Base-by-base conservation (phyloP, 1,140 invertebrate genomes). In the Ceratitis capitata region DNA sequence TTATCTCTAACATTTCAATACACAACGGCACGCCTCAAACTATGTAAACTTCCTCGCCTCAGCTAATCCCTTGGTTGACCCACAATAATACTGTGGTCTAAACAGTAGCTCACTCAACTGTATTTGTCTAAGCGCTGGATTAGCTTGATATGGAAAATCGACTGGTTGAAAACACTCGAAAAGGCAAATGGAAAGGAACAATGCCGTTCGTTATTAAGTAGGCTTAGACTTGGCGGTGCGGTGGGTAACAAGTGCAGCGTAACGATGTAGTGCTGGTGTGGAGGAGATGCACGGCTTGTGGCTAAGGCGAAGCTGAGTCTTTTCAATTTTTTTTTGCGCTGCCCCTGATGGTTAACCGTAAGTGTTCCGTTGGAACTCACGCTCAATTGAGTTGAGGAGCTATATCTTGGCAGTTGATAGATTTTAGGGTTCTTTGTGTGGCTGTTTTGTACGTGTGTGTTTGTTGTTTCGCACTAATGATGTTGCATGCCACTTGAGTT, bases 81-180 rank as follows among this genome's bases (percentile, higher is more conserved):
- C 39, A 32, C 69, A 47, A 45, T n/a, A n/a, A n/a, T n/a, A 39
- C 19, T 78, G 69, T 23, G 39, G 39, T 45, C 45, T 78, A 45
- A 45, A 78, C 69, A 78, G 69, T 78, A 78, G 69, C 39, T 78
- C 69, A 42, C n/a, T n/a, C n/a, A n/a, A n/a, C n/a, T n/a, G n/a
- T n/a, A n/a, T n/a, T n/a, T n/a, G 69, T 19, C 69, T 39, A 39
- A 19, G 42, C 69, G 26, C 39, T 26, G 69, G 42, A 35, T 47
- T 47, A 78, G 69, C 69, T 23, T n/a, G n/a, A 39, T 78, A 45
- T 39, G 69, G 23, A 23, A 39, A 78, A 78, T 47, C 42, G 69
- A 45, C n/a, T 78, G 19, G 39, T 78, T 78, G 69, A 78, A 78
- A 78, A 78, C 69, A 78, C 39, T 78, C 69, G 69, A 83, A 49